These are phyloP conservation scores for Brachionus plicatilis DNA, from an alignment of 1,140 invertebrate species.

Conservation along the genomic window DNA sequence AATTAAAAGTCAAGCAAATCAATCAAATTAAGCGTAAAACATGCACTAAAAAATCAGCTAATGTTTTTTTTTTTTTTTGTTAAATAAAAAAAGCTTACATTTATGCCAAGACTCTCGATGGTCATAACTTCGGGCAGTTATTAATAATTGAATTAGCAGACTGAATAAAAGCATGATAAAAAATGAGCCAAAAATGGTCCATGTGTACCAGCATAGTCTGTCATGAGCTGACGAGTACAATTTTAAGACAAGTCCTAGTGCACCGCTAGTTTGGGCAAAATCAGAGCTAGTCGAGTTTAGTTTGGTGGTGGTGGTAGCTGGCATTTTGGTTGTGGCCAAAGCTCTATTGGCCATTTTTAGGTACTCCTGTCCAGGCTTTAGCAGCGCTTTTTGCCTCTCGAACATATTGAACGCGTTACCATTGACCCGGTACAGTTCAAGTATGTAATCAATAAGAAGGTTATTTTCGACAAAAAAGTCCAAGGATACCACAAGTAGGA, in stretches of 20 bases:
- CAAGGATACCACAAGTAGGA: not conserved
- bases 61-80: not conserved
- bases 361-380: not conserved
- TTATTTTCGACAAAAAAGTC: slow-evolving; percentile 40
- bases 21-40: not conserved
- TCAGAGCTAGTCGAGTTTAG: not conserved
- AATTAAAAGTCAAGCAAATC: not conserved
- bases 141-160: slow-evolving; percentile 6
- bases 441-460: slow-evolving; percentile 24
- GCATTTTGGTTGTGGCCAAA: not conserved
- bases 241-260: slow-evolving; percentile 13
- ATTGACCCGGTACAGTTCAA: slow-evolving; percentile 30
- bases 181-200: slow-evolving; percentile 34
- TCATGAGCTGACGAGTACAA: slow-evolving; percentile 27
- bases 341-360: not conserved
- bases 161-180: slow-evolving; percentile 21
- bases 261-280: not conserved
- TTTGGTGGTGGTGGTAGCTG: not conserved
- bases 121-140: slow-evolving; percentile 7
- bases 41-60: slow-evolving; percentile 10
- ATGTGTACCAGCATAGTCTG: slow-evolving; percentile 37
- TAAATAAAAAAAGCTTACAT: not conserved
- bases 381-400: slow-evolving; percentile 32
- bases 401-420: slow-evolving; percentile 20
- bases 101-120: slow-evolving; percentile 21